Base-by-base conservation (phyloP, 2,888 invertebrate genomes). In the Labia minor region DNA sequence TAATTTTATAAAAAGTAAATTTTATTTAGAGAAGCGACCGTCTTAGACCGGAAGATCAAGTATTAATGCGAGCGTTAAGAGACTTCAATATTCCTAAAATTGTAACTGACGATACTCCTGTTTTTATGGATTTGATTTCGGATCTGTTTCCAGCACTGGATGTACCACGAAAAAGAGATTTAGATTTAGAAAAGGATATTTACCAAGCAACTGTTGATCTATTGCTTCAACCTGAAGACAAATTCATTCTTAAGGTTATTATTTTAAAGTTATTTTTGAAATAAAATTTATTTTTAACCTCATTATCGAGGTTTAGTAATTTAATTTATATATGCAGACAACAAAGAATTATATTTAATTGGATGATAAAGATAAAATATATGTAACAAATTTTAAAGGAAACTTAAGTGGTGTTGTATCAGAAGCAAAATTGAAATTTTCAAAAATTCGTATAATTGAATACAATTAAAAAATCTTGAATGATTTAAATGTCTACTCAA, bases 21-120 rank as follows among this genome's bases (percentile, higher is more conserved):
- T 4, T 14, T 49, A 49, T 49, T 14, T 49, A 85, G 84, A 81
- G 90, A 71, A 85, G 86, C 66, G 91, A 91, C 75, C 82, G 87
- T 65, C 78, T 79, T 21, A 81, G 90, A 37, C 89, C 94, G 0
- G 95, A 95, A 80, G 95, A 95, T 78, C 93, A 95, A 81, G 94
- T 94, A 37, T 77, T 95, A 64, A 95, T 95, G 95, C 82, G 95
- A 77, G 95, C 95, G 0, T 77, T 95, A 72, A 82, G 95, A 77
- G 95, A 95, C 80, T 95, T 95, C 77, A 95, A 95, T 76, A 88
- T 92, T 67, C 95, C 95, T 0, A 95, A 95, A 82, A 94, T 95
- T 72, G 87, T 95, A 8, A 92, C 94, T 0, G 95, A 95, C 73
- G 95, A 95, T 75, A 85, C 88, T 67, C 88, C 92, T 0, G 89